Evolutionary conservation across 2,113 vertebrate genomes (phyloP).

Genomic region (Crypturellus undulatus): DNA sequence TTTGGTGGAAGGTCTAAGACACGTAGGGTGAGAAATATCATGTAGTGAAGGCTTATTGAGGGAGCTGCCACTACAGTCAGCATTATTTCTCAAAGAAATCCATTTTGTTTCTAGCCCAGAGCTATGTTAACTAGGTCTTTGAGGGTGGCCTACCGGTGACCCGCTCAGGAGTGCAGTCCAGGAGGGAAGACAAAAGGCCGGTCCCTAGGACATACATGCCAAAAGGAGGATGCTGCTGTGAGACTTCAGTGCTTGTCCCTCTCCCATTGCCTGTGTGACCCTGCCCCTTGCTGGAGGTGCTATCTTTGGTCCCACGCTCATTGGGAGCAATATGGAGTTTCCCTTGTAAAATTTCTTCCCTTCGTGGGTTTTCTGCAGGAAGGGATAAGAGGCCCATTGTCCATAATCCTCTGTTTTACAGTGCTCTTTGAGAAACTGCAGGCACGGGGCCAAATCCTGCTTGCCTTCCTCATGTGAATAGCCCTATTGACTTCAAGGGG

Average conservation of each 20-base stretch:
- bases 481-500: slow-evolving; percentile 49
- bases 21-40: background rate
- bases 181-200: background rate
- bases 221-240: background rate
- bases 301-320: slow-evolving; percentile 18
- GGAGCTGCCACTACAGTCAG: slow-evolving; percentile 2
- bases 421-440: slow-evolving; percentile 74
- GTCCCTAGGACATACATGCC: background rate
- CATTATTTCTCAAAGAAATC: slow-evolving; percentile 15
- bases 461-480: slow-evolving; percentile 64
- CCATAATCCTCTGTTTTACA: slow-evolving; percentile 74
- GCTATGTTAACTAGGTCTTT: slow-evolving; percentile 23
- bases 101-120: slow-evolving; percentile 23
- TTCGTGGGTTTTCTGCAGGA: slow-evolving; percentile 65
- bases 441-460: slow-evolving; percentile 66
- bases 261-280: background rate
- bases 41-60: background rate
- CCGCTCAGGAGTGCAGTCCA: background rate
- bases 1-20: background rate
- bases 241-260: background rate
- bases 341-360: slow-evolving; percentile 56
- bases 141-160: slow-evolving; percentile 44
- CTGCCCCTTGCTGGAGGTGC: slow-evolving; percentile 42
- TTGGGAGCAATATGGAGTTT: slow-evolving; percentile 54
- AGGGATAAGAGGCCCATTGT: slow-evolving; percentile 62